These are phyloP conservation scores for Polyergus mexicanus DNA, from an alignment of 1,140 invertebrate genomes.

Conservation along the genomic window DNA sequence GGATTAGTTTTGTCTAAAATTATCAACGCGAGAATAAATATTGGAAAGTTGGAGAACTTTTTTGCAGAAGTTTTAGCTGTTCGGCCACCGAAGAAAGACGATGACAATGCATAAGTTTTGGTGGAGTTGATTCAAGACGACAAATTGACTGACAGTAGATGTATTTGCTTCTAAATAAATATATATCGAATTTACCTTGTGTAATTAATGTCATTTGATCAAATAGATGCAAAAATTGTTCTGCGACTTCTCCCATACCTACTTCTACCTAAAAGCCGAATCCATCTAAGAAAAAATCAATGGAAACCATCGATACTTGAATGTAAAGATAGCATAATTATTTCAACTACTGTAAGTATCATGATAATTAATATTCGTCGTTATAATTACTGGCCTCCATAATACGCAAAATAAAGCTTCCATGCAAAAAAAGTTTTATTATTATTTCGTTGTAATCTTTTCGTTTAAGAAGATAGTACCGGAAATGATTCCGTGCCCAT, in stretches of 20 bases:
- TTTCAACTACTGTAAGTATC: conserved; percentile 10
- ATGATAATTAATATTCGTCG: neutral
- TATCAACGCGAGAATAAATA: neutral
- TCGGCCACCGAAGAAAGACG: conserved; percentile 7
- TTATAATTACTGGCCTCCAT: neutral
- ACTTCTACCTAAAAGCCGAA: conserved; percentile 1
- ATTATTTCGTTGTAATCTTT: neutral
- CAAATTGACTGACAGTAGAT: neutral
- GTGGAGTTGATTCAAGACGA: neutral
- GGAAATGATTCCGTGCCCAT: conserved; percentile 15
- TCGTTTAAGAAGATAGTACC: neutral
- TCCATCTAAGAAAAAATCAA: neutral
- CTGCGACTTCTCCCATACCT: neutral
- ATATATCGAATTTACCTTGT: neutral
- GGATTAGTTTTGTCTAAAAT: neutral
- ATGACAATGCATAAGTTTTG: neutral
- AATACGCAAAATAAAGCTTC: too few relatives aligned
- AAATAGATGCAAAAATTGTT: conserved; percentile 10
- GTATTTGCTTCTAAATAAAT: neutral
- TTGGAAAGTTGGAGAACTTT: conserved; percentile 3
- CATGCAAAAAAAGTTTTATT: neutral
- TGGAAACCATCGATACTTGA: conserved; percentile 24
- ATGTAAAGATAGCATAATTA: conserved; percentile 21
- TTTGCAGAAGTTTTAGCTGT: neutral
- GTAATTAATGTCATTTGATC: neutral